phyloP scores from a whole-genome alignment of 2,113 vertebrate genomes.

The Chrysochloris asiatica region DNA sequence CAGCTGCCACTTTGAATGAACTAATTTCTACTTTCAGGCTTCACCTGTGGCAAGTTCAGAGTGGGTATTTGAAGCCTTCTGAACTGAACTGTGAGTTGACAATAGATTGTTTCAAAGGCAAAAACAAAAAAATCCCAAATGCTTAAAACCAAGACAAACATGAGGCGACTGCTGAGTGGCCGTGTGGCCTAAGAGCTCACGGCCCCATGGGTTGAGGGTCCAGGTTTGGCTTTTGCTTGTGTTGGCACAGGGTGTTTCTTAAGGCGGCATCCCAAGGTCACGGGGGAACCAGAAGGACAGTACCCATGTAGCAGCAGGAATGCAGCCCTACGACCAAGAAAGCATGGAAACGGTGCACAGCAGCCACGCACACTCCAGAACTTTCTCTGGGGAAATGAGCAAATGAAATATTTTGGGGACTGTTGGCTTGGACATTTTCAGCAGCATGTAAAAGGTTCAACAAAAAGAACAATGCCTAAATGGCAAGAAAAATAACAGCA shows the following conservation, averaged over 20 bases:
- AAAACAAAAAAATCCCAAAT: neutral
- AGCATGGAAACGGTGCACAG: accelerated
- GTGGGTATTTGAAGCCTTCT: too few relatives aligned
- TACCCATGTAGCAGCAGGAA: neutral
- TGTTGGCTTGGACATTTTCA: neutral
- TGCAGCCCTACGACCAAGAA: too few relatives aligned
- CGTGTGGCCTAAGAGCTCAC: too few relatives aligned
- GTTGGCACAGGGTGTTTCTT: too few relatives aligned
- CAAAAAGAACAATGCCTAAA: neutral
- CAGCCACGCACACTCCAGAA: accelerated
- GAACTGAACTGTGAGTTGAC: neutral
- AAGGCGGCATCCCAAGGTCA: too few relatives aligned
- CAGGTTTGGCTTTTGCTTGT: too few relatives aligned
- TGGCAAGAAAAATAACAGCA: neutral
- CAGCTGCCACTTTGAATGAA: too few relatives aligned
- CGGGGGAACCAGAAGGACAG: neutral
- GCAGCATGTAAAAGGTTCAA: neutral
- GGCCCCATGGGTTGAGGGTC: too few relatives aligned
- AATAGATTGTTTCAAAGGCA: neutral
- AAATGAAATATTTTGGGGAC: neutral
- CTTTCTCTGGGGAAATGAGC: neutral
- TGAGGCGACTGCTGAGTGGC: neutral
- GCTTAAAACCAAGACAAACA: neutral
- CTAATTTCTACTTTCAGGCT: neutral
- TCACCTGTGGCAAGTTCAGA: neutral